Percentiles rank a stretch among this genome's conserved stretches.
phyloP scores from a whole-genome alignment of 2,797 vertebrate genomes.

The Lutjanus argentimaculatus region DNA sequence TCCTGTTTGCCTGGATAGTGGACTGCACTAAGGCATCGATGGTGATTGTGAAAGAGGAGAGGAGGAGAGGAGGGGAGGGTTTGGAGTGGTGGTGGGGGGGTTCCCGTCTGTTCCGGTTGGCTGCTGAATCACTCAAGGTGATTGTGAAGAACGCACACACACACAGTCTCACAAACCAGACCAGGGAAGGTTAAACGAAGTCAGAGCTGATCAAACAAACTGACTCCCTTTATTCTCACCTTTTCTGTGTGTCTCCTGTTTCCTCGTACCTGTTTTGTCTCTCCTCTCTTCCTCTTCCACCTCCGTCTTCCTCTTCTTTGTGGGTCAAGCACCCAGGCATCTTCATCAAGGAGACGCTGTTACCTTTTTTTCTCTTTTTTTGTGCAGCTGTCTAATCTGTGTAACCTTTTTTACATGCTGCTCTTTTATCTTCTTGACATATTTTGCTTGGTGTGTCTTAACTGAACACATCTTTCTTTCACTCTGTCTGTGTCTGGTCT shows the following conservation, averaged over 20 bases:
- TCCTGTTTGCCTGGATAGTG: slow-evolving; percentile 43
- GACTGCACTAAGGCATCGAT: slow-evolving; percentile 16
- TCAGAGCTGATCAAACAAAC: slow-evolving; percentile 78
- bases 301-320: slow-evolving; percentile 1
- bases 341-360: slow-evolving; percentile 30
- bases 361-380: slow-evolving; percentile 8
- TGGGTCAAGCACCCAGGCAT: slow-evolving; percentile 42
- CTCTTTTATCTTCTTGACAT: slow-evolving; percentile 13
- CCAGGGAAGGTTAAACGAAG: slow-evolving; percentile 75
- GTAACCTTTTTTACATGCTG: background rate
- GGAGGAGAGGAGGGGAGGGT: background rate
- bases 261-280: slow-evolving; percentile 32
- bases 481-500: slow-evolving; percentile 5
- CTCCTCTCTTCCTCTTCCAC: slow-evolving; percentile 8
- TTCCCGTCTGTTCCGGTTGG: slow-evolving; percentile 80
- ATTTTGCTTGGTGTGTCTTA: background rate
- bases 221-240: slow-evolving; percentile 34
- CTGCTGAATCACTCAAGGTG: slow-evolving; percentile 84
- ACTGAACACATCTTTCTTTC: background rate
- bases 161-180: slow-evolving; percentile 47
- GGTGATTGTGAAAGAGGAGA: slow-evolving; percentile 11
- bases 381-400: background rate
- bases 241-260: slow-evolving; percentile 17
- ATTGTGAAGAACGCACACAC: slow-evolving; percentile 58
- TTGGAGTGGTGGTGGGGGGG: slow-evolving; percentile 10